Conservation (phyloP, 2,888 invertebrate species). For the Epistrophe eligans region DNA sequence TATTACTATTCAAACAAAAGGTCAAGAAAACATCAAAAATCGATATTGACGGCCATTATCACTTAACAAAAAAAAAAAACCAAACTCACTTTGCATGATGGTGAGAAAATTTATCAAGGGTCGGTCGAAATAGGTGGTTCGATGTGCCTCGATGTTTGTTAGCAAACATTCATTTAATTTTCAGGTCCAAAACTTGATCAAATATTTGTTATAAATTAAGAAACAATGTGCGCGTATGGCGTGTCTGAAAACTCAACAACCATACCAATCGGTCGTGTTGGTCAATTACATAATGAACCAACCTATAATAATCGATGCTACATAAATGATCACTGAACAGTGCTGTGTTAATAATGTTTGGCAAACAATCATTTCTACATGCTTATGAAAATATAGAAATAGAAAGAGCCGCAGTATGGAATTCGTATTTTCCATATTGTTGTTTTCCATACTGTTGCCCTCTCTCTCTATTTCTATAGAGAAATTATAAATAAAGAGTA, state of each 20-base stretch:
- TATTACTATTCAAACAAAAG: constrained; percentile 52
- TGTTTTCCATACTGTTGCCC: too few relatives aligned
- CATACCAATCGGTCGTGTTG: constrained; percentile 32
- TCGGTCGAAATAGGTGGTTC: constrained; percentile 2
- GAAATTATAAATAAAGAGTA: too few relatives aligned
- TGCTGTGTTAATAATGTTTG: background rate
- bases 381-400: too few relatives aligned
- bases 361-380: too few relatives aligned
- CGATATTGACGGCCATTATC: constrained; percentile 33
- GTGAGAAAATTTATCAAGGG: constrained; percentile 66
- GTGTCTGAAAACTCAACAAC: constrained; percentile 56
- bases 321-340: background rate
- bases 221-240: constrained; percentile 41
- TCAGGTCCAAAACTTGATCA: constrained; percentile 60
- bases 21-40: constrained; percentile 37
- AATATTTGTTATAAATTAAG: constrained; percentile 73
- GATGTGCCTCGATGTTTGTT: constrained; percentile 43
- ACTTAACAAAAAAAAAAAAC: background rate
- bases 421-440: too few relatives aligned
- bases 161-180: constrained; percentile 65
- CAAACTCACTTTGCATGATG: constrained; percentile 56
- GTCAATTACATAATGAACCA: constrained; percentile 56
- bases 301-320: constrained; percentile 29
- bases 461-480: too few relatives aligned
- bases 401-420: too few relatives aligned